A percentile compares a stretch with the other conserved stretches of the same genome.
These are phyloP conservation scores for Nasua narica DNA, from an alignment of 2,797 vertebrate species.

Conservation along the genomic window DNA sequence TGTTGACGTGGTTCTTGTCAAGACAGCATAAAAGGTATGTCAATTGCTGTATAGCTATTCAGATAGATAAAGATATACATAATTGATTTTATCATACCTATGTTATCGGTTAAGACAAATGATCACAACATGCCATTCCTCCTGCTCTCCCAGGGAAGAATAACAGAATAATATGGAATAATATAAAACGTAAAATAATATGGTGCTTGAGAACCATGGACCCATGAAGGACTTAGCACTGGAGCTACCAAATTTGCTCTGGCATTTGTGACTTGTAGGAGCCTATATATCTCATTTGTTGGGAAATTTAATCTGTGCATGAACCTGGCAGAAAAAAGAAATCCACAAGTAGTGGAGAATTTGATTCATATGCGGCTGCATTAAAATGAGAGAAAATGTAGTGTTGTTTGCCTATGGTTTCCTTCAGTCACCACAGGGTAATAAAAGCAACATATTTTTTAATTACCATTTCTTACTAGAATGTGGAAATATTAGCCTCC, in stretches of 20 bases:
- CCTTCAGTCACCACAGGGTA: slow-evolving; percentile 47
- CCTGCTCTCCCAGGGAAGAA: background rate
- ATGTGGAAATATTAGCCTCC: slow-evolving; percentile 67
- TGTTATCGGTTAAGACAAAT: slow-evolving; percentile 8
- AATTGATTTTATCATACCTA: background rate
- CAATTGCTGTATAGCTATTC: background rate
- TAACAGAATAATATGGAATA: background rate
- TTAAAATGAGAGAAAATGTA: slow-evolving; percentile 44
- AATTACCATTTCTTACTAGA: slow-evolving; percentile 70
- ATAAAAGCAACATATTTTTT: slow-evolving; percentile 69
- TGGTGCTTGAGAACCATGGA: background rate
- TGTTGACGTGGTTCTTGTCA: background rate
- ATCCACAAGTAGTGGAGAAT: slow-evolving; percentile 36
- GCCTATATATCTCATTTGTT: background rate
- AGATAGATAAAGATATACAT: background rate
- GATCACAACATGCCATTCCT: background rate
- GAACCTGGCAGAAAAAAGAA: background rate
- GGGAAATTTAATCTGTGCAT: background rate
- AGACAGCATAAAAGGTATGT: background rate
- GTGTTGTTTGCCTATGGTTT: slow-evolving; percentile 13
- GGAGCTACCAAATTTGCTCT: background rate
- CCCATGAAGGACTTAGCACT: background rate
- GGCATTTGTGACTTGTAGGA: background rate
- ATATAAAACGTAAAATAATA: background rate
- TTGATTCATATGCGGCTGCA: slow-evolving; percentile 19